Evolutionary conservation across 2,888 invertebrate species (phyloP).

Genomic region (Amorpha juglandis): DNA sequence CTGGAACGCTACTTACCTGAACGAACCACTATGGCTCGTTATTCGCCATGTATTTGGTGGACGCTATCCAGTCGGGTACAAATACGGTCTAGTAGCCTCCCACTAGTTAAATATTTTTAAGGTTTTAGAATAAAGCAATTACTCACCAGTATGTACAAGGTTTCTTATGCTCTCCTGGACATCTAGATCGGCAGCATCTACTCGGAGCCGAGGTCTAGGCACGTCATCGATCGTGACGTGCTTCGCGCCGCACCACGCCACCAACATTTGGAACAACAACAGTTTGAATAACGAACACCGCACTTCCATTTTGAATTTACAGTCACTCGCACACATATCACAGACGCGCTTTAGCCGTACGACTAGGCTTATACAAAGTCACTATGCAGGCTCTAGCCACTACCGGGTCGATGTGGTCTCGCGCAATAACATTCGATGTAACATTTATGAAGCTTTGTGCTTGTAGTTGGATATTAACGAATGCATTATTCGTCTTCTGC

Average conservation of each 20-base stretch:
- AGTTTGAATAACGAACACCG: slow-evolving; percentile 75
- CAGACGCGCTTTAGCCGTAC: slow-evolving; percentile 42
- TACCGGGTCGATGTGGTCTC: slow-evolving; percentile 40
- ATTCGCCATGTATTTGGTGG: too few species aligned
- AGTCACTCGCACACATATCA: slow-evolving; percentile 64
- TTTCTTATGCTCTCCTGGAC: slow-evolving; percentile 74
- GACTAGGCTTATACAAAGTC: slow-evolving; percentile 31
- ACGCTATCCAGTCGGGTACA: too few species aligned
- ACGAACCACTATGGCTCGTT: too few species aligned
- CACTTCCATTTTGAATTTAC: slow-evolving; percentile 73
- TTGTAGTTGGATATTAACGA: slow-evolving; percentile 74
- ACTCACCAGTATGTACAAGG: slow-evolving; percentile 76
- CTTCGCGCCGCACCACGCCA: slow-evolving; percentile 73
- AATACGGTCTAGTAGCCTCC: too few species aligned
- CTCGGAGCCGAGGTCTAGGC: slow-evolving; percentile 46
- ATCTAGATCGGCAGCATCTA: slow-evolving; percentile 49
- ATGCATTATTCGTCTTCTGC: slow-evolving; percentile 62
- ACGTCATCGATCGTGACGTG: slow-evolving; percentile 59
- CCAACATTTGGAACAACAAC: slow-evolving; percentile 73
- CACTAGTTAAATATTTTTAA: neutral
- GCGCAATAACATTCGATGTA: slow-evolving; percentile 37
- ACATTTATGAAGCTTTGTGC: slow-evolving; percentile 65
- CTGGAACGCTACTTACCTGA: too few species aligned
- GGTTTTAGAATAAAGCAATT: slow-evolving; percentile 14
- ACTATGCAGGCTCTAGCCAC: slow-evolving; percentile 43